phyloP scores from a whole-genome alignment of 1,140 invertebrate genomes.

The Bombus huntii region DNA sequence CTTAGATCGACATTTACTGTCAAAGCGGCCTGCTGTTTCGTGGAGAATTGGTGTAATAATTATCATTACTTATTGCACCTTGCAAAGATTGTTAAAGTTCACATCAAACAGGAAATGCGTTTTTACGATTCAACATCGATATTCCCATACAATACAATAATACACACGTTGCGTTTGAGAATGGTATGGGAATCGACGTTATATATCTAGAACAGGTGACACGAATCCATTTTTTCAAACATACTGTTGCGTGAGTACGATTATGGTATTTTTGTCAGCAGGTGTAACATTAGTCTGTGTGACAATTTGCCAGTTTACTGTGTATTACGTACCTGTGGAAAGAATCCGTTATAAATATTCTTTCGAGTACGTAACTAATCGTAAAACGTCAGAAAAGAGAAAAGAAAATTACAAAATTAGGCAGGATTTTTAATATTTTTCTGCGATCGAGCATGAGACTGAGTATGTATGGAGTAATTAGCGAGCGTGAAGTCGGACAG shows the following conservation, averaged over 20 bases:
- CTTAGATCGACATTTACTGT: too few relatives aligned
- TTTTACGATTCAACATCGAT: constrained; percentile 42
- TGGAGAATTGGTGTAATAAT: too few relatives aligned
- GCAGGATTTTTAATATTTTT: constrained; percentile 17
- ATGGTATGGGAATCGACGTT: constrained; percentile 64
- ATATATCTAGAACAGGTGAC: constrained; percentile 69
- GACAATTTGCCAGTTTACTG: constrained; percentile 23
- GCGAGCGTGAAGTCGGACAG: constrained; percentile 67
- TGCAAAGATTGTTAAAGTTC: not conserved
- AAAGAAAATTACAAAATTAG: not conserved
- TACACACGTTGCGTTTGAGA: not conserved
- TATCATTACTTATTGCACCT: not conserved
- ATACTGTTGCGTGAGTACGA: constrained; percentile 57
- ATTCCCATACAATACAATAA: constrained; percentile 35
- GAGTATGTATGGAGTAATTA: constrained; percentile 65
- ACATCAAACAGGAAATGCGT: not conserved
- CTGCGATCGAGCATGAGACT: constrained; percentile 53
- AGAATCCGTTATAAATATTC: not conserved
- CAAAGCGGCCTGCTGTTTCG: too few relatives aligned
- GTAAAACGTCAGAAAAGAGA: not conserved
- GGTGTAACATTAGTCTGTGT: constrained; percentile 66
- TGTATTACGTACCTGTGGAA: not conserved
- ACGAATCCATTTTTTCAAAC: constrained; percentile 64
- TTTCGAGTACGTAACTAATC: too few relatives aligned
- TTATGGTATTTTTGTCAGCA: constrained; percentile 64